Base-by-base conservation (phyloP, 2,113 vertebrate genomes). In the Pimephales promelas region DNA sequence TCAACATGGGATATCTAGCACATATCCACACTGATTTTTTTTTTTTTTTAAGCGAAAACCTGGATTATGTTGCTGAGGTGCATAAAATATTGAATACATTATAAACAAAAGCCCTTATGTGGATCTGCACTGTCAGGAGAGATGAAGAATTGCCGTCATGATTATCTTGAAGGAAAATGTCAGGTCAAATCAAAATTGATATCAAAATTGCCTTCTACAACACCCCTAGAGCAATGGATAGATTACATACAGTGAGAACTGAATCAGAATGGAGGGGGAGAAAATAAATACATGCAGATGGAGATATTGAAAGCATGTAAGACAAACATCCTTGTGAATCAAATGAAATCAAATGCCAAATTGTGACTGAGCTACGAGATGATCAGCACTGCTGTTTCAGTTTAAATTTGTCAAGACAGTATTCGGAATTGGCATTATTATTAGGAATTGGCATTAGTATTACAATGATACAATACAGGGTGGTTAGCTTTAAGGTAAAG, bases 331-430 rank as follows among this genome's bases (percentile, higher is more conserved):
- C 75, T 31, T 47, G 52, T 62, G 54, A 83, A 83, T 84, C 72
- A 43, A 52, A 84, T 74, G 75, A 75, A 47, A 84, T 61, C 79
- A 86, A 88, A 86, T 89, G 49, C 56, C 83, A 73, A 61, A 85
- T n/a, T 82, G 70, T 47, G 11, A 36, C 61, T 83, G 71, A 54
- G 20, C 62, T 76, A 16, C 52, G 64, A 45, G 72, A 79, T 86
- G 57, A 90, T 82, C 61, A 82, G 31, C 36, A 84, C 5, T 61
- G 43, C 70, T 80, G 10, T 70, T 86, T 34, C 57, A 70, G 66
- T 70, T 80, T 68, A 57, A 80, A 18, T 20, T 43, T 85, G 68
- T 64, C 43, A 82, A 68, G 64, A 76, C 36, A 79, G 74, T 84
- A 64, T 61, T n/a, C 13, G 0, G 22, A 66, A 14, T 45, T 71